Base-by-base conservation (phyloP, 2,888 invertebrate genomes). In the Adineta ricciae region DNA sequence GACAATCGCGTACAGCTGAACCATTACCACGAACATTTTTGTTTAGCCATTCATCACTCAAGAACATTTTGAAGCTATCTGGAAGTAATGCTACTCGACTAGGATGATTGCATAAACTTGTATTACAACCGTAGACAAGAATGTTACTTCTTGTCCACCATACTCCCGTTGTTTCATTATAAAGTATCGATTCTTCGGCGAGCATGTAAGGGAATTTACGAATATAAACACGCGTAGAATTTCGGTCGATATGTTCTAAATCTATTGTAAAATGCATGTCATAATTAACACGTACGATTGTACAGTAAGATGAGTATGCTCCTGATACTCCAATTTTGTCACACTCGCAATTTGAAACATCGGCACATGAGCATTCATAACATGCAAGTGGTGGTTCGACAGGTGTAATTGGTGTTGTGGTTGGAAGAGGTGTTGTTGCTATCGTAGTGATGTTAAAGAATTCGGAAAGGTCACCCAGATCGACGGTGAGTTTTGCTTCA, bases 201-300 rank as follows among this genome's bases (percentile, higher is more conserved):
- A 41, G 41, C n/a, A 78, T 8, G 41, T 5, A 78, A 41, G 38
- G 78, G 41, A 41, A 41, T 11, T 38, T 41, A 41, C 41, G 38
- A n/a, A 78, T 41, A 78, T 41, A 41, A n/a, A 78, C n/a, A 36
- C n/a, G 24, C 3, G 78, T 78, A 11, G 78, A 41, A 78, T 78
- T 78, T 38, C 78, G 32, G 14, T 78, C 78, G 41, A 78, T 78
- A 78, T 78, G 78, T 78, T 41, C 78, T 41, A 78, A 78, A 78
- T 41, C n/a, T n/a, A 41, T 41, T 11, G 24, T 41, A 41, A 41
- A 78, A 41, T 78, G 36, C 2, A 9, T n/a, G 9, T 38, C 78
- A 14, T 2, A n/a, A 9, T 78, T 78, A 4, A n/a, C 8, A 24
- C 78, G 78, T 41, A 78, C 8, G n/a, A 78, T 78, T 78, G 41